A percentile compares a stretch with the other conserved stretches of the same genome.
Evolutionary conservation across 2,113 vertebrate genomes (phyloP).

Genomic region (Gallinago paraguaiae): DNA sequence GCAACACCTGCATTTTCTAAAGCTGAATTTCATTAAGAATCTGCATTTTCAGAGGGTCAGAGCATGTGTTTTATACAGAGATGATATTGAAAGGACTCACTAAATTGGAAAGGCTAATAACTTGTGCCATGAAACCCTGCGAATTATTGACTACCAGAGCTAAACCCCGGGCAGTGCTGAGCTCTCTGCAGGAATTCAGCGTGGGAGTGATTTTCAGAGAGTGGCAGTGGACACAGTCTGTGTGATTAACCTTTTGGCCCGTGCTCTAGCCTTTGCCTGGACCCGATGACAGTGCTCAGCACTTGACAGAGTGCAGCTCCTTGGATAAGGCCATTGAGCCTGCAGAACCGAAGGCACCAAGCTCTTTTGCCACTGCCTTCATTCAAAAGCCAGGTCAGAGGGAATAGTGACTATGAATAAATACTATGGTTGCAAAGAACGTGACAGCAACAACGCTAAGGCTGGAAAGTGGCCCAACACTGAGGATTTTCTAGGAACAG

Average conservation of each 20-base stretch:
- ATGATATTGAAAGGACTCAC: neutral
- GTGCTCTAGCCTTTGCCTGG: neutral
- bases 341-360: rapidly evolving
- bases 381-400: neutral
- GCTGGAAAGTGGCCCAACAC: neutral
- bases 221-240: neutral
- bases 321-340: neutral
- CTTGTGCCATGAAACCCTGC: neutral
- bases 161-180: neutral
- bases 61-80: neutral
- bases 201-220: neutral
- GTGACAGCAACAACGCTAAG: neutral
- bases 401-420: neutral
- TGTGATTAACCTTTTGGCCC: neutral
- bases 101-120: neutral
- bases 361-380: neutral
- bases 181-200: neutral
- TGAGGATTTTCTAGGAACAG: neutral
- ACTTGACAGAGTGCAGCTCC: neutral
- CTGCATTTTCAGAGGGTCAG: neutral
- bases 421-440: neutral
- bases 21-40: conserved; percentile 12
- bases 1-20: conserved; percentile 70
- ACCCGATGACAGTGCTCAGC: neutral
- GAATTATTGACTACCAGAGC: neutral